These are phyloP conservation scores for Perognathus longimembris DNA, from an alignment of 2,113 vertebrate species.

Conservation along the genomic window DNA sequence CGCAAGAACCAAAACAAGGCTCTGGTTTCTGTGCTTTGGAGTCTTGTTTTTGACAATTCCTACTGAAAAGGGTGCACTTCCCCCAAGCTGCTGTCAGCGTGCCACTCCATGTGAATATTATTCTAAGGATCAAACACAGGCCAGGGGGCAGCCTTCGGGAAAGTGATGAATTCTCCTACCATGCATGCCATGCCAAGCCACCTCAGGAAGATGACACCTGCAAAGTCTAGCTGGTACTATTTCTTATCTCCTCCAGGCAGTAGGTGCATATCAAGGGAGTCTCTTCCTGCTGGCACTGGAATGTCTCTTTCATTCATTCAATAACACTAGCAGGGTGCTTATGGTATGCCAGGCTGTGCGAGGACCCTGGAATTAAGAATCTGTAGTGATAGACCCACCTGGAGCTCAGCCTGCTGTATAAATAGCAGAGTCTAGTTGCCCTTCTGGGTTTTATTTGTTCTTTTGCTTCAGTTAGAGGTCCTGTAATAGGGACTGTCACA, in stretches of 20 bases:
- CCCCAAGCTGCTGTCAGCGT: background rate
- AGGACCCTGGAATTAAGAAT: slow-evolving; percentile 4
- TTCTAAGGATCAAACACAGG: background rate
- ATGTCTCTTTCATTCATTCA: slow-evolving; percentile 42
- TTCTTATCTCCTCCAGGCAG: background rate
- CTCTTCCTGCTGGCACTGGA: slow-evolving; percentile 13
- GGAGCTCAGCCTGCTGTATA: background rate
- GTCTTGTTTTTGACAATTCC: slow-evolving; percentile 38
- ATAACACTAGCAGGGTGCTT: slow-evolving; percentile 49
- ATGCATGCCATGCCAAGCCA: background rate
- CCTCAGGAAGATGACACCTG: slow-evolving; percentile 55
- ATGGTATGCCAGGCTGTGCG: background rate
- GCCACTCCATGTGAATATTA: background rate
- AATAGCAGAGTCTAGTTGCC: background rate
- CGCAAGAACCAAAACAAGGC: slow-evolving; percentile 50
- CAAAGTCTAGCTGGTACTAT: slow-evolving; percentile 43
- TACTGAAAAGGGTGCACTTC: background rate
- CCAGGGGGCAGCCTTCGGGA: background rate
- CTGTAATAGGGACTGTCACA: background rate
- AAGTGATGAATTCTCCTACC: background rate
- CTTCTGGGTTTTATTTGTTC: slow-evolving; percentile 10
- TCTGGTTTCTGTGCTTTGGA: slow-evolving; percentile 2
- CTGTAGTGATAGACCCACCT: background rate
- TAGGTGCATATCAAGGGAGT: background rate
- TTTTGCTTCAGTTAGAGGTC: background rate